Base-by-base conservation (phyloP, 2,113 vertebrate species). In the Semnopithecus entellus region DNA sequence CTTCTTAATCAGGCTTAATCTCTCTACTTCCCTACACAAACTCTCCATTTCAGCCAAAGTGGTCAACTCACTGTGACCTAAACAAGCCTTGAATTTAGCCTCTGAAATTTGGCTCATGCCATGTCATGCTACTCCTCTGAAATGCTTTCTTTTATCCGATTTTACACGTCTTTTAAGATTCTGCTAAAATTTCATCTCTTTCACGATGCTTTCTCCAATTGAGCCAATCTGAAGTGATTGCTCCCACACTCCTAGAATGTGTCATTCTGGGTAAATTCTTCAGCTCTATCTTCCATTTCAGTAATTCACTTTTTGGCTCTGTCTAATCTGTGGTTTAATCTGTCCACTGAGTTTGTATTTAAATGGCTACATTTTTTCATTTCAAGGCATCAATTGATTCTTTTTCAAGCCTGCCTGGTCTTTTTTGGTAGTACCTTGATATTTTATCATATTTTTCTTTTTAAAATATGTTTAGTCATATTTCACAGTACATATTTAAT, bases 251-350 rank as follows among this genome's bases (percentile, higher is more conserved):
- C 52, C 55, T n/a, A 85, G n/a, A 80, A 91, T 57, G n/a, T 55
- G 35, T 88, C 25, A 91, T 59, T 68, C 73, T 89, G 30, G 68
- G 3, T 57, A 82, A 95, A 85, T 45, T 88, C 32, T 85, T 88
- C 82, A 75, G 27, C 25, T 90, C 16, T 87, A 3, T 68, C 35
- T 94, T 95, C 84, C 79, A 57, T 94, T 91, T 91, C 40, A 81
- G n/a, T 91, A 55, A 82, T 79, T 95, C 27, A 85, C 59, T 92
- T 61, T 94, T 91, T 5, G 83, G 52, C 55, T 81, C 50, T 88
- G 30, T 91, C 64, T 97, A 57, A 96, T 79, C 70, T 90, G 23
- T 96, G 57, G 12, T 80, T 94, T 92, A 83, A 50, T 88, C 76
- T 89, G 68, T 35, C 50, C 22, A 88, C 23, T 13, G 18, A 85